Evolutionary conservation across 1,140 invertebrate genomes (phyloP).

Genomic region (Zaprionus nigranus): DNA sequence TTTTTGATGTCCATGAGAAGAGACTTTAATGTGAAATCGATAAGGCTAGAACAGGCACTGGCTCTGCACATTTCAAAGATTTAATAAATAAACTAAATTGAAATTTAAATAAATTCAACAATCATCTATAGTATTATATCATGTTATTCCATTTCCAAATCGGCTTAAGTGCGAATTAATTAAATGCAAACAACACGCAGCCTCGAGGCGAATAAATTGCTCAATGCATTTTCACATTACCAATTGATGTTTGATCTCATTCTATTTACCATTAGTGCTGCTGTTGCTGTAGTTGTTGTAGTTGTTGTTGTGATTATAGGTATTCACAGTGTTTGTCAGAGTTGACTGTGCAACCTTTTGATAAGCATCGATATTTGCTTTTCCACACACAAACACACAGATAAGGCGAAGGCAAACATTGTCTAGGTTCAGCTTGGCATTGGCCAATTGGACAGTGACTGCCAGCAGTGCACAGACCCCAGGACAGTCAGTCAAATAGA

Average conservation of each 20-base stretch:
- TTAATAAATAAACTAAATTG: neutral
- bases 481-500: neutral
- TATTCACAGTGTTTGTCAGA: slow-evolving; percentile 19
- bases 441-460: slow-evolving; percentile 33
- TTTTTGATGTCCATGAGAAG: slow-evolving; percentile 27
- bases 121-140: neutral
- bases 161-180: neutral
- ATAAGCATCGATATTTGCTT: slow-evolving; percentile 39
- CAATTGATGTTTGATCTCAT: slow-evolving; percentile 34
- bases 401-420: slow-evolving; percentile 39
- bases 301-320: slow-evolving; percentile 7
- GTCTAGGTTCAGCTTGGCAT: slow-evolving; percentile 27
- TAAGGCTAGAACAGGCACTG: neutral
- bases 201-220: slow-evolving; percentile 18
- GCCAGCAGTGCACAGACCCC: slow-evolving; percentile 3
- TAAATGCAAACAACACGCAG: slow-evolving; percentile 11
- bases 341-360: slow-evolving; percentile 3
- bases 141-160: neutral
- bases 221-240: slow-evolving; percentile 23
- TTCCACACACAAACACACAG: slow-evolving; percentile 2
- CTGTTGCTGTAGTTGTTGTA: slow-evolving; percentile 10
- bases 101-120: neutral
- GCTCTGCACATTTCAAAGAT: neutral
- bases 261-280: neutral
- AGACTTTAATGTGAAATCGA: slow-evolving; percentile 22